phyloP scores from a whole-genome alignment of 2,888 invertebrate species.

The Cerastis rubricosa region DNA sequence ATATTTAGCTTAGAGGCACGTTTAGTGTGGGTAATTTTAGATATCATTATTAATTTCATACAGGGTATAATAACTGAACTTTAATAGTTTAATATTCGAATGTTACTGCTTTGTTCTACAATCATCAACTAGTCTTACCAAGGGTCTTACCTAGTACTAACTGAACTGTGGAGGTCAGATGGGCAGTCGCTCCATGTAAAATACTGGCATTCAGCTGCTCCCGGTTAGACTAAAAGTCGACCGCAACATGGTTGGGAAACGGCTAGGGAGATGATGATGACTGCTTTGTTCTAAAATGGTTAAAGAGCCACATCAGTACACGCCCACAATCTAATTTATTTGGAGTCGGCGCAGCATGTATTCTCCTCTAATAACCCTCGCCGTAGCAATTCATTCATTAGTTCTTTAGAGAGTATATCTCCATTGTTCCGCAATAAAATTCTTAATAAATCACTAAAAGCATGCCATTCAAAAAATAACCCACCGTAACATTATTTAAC shows the following conservation, averaged over 20 bases:
- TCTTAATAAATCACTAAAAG: constrained; percentile 21
- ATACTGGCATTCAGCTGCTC: too few species aligned
- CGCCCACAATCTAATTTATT: not conserved
- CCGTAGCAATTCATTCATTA: not conserved
- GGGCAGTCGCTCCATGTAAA: too few species aligned
- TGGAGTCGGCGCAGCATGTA: not conserved
- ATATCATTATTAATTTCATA: constrained; percentile 15
- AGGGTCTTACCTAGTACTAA: too few species aligned
- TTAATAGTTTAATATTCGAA: not conserved
- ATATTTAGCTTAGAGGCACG: constrained; percentile 13
- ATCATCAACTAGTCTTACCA: too few species aligned
- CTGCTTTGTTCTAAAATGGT: not conserved
- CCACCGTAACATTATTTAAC: not conserved
- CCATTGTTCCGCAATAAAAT: constrained; percentile 24
- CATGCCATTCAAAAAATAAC: constrained; percentile 30
- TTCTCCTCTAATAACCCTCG: too few species aligned
- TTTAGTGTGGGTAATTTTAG: constrained; percentile 13
- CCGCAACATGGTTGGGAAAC: too few species aligned
- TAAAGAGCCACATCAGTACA: not conserved
- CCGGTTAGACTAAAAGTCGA: too few species aligned
- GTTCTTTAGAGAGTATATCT: not conserved
- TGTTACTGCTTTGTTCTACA: not conserved
- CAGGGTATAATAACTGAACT: not conserved
- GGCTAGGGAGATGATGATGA: too few species aligned
- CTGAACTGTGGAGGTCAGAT: too few species aligned